phyloP scores from a whole-genome alignment of 2,888 invertebrate genomes.

The Ennomos erosarius region DNA sequence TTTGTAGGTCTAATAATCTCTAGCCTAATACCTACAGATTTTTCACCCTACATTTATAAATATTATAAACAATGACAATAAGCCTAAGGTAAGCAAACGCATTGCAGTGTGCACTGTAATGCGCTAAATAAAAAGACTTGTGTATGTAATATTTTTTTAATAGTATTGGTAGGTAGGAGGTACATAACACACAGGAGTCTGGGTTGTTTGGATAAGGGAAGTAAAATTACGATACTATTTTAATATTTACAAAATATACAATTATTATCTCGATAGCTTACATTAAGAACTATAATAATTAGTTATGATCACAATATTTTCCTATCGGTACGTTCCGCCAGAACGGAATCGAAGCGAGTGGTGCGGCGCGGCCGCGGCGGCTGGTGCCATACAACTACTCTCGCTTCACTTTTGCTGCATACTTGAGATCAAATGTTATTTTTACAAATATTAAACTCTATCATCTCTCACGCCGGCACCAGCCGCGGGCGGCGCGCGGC shows the following conservation, averaged over 20 bases:
- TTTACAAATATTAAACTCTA: conserved; percentile 78
- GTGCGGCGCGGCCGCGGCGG: conserved; percentile 60
- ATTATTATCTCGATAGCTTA: conserved; percentile 78
- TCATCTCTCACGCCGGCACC: conserved; percentile 78
- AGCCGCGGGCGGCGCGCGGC: conserved; percentile 62
- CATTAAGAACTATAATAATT: conserved; percentile 76
- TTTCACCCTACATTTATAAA: too few relatives aligned
- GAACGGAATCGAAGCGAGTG: conserved; percentile 61
- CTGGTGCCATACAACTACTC: conserved; percentile 72
- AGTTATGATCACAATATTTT: conserved; percentile 85
- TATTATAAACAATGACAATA: too few relatives aligned
- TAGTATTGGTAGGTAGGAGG: conserved; percentile 86
- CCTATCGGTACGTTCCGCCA: conserved; percentile 77
- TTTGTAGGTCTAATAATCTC: not conserved
- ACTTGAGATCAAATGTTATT: conserved; percentile 85
- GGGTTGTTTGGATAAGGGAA: conserved; percentile 84
- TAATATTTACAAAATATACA: conserved; percentile 86
- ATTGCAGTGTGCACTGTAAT: conserved; percentile 6
- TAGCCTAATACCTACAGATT: too few relatives aligned
- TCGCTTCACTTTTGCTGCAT: conserved; percentile 82
- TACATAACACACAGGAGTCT: conserved; percentile 86
- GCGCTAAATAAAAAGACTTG: conserved; percentile 54
- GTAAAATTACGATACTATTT: conserved; percentile 85
- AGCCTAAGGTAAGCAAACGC: conserved; percentile 6
- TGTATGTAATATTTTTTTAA: conserved; percentile 85